Evolutionary conservation across 2,797 vertebrate species (phyloP).

Genomic region (Buceros bicornis): DNA sequence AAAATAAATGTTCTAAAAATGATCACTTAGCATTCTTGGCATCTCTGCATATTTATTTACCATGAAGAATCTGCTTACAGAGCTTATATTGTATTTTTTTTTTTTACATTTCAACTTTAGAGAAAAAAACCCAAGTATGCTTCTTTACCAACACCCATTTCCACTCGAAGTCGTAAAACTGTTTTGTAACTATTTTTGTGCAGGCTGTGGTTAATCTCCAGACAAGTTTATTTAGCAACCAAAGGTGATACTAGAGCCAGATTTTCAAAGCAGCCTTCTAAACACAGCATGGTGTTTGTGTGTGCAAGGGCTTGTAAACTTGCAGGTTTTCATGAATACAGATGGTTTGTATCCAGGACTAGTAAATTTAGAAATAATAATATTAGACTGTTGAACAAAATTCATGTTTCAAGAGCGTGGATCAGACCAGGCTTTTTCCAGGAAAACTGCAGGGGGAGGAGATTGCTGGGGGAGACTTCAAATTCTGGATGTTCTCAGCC

Average conservation of each 20-base stretch:
- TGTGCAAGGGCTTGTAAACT: neutral
- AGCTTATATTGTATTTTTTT: constrained; percentile 49
- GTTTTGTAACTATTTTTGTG: constrained; percentile 53
- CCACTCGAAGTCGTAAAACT: constrained; percentile 18
- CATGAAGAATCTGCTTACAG: constrained; percentile 68
- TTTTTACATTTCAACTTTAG: constrained; percentile 24
- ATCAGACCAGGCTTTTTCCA: neutral
- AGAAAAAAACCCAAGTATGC: neutral
- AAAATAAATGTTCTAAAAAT: constrained; percentile 70
- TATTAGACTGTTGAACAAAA: neutral
- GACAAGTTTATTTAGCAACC: constrained; percentile 55
- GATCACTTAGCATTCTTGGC: constrained; percentile 55
- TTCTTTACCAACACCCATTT: constrained; percentile 43
- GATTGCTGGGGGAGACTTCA: neutral
- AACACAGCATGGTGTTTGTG: neutral
- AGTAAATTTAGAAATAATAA: constrained; percentile 27
- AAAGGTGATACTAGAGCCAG: constrained; percentile 49
- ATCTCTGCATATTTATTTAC: constrained; percentile 68
- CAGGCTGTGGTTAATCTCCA: constrained; percentile 46
- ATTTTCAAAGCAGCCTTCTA: constrained; percentile 43
- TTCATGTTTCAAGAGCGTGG: neutral
- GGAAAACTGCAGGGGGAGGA: neutral
- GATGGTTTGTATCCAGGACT: neutral
- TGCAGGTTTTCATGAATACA: constrained; percentile 1
- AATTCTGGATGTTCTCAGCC: constrained; percentile 7